Conservation (phyloP, 1,140 invertebrate species). For the Muscidifurax raptorellus region DNA sequence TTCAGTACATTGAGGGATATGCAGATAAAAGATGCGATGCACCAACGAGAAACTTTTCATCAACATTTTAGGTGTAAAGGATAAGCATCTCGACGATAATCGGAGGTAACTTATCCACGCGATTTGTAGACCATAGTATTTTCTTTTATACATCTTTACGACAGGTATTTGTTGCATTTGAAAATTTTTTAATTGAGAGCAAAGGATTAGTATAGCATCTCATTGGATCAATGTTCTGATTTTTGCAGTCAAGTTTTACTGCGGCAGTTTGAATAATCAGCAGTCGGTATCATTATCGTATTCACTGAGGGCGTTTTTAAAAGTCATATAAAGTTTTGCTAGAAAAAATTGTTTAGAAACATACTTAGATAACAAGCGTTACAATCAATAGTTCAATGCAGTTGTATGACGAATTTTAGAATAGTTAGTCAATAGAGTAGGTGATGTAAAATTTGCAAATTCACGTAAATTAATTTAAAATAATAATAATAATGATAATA, state of each 20-base stretch:
- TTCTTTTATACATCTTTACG: slow-evolving; percentile 20
- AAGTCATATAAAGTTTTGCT: neutral
- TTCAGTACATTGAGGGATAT: slow-evolving; percentile 71
- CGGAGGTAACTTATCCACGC: slow-evolving; percentile 28
- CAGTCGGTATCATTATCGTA: slow-evolving; percentile 15
- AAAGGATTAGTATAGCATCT: neutral
- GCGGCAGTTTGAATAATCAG: slow-evolving; percentile 45
- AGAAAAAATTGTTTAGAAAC: neutral
- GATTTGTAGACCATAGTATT: neutral
- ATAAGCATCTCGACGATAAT: slow-evolving; percentile 16
- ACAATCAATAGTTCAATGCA: neutral
- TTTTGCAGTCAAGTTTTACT: slow-evolving; percentile 36
- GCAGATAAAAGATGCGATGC: slow-evolving; percentile 64
- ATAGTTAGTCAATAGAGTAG: neutral
- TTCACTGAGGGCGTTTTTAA: slow-evolving; percentile 3
- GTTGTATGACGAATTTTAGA: neutral
- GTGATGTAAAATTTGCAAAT: no score
- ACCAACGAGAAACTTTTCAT: slow-evolving; percentile 33
- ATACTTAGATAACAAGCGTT: neutral
- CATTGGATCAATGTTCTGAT: slow-evolving; percentile 10
- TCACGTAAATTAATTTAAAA: neutral
- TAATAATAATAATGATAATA: neutral
- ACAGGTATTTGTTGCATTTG: neutral
- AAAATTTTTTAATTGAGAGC: neutral
- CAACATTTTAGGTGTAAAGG: neutral